phyloP scores from a whole-genome alignment of 1,140 invertebrate species.

The Drosophila elegans region DNA sequence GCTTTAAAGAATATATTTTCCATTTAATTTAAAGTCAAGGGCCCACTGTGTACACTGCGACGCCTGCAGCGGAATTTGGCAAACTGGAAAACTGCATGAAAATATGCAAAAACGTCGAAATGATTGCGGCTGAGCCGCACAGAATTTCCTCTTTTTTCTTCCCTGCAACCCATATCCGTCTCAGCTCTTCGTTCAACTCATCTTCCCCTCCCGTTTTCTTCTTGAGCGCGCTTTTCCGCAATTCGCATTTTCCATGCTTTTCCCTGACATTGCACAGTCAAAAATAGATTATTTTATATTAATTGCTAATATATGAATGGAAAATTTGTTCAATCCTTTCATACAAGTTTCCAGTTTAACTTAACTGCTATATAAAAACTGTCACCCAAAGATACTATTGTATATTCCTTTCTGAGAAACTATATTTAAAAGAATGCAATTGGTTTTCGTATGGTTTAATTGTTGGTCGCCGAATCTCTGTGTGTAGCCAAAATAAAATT shows the following conservation, averaged over 20 bases:
- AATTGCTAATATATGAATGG: neutral
- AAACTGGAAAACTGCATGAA: conserved; percentile 77
- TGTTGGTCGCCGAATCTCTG: conserved; percentile 58
- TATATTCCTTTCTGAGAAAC: neutral
- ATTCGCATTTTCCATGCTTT: conserved; percentile 10
- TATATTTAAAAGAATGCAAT: neutral
- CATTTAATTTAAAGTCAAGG: too few species aligned
- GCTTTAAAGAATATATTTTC: too few species aligned
- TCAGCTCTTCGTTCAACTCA: neutral
- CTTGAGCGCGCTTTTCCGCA: conserved; percentile 25
- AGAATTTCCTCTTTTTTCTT: conserved; percentile 37
- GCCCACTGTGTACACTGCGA: conserved; percentile 49
- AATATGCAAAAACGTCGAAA: conserved; percentile 81
- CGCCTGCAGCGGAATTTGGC: conserved; percentile 63
- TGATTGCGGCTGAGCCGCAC: conserved; percentile 72
- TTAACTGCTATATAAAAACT: too few species aligned
- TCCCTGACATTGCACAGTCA: conserved; percentile 12
- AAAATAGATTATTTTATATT: neutral
- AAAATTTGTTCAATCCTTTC: neutral
- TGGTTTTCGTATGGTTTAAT: conserved; percentile 9
- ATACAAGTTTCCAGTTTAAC: too few species aligned
- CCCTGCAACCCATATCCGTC: conserved; percentile 7
- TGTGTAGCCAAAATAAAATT: conserved; percentile 76
- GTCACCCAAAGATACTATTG: too few species aligned
- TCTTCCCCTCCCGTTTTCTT: conserved; percentile 1